Conservation (phyloP, 64 coral and sea anemone species). For the Stylophora pistillata region DNA sequence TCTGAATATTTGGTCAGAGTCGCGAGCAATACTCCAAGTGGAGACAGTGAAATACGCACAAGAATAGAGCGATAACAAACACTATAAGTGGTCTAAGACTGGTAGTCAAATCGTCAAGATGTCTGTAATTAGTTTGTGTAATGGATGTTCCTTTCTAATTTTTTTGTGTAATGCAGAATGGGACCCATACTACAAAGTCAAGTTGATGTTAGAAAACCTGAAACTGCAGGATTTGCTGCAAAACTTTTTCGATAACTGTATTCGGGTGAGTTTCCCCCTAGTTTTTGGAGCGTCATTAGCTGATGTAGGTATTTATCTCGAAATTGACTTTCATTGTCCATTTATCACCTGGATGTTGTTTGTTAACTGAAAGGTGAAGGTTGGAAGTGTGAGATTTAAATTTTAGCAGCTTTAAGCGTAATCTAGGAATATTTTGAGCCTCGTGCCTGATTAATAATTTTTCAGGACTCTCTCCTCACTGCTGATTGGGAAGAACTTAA, state of each 20-base stretch:
- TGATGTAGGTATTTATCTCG: background rate
- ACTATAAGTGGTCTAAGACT: too few relatives aligned
- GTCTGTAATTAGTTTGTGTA: background rate
- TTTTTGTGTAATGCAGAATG: constrained; percentile 39
- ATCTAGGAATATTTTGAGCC: too few relatives aligned
- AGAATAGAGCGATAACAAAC: too few relatives aligned
- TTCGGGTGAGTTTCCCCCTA: constrained; percentile 57
- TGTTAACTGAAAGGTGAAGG: background rate
- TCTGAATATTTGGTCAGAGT: too few relatives aligned
- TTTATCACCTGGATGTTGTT: background rate
- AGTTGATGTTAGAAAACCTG: constrained; percentile 68
- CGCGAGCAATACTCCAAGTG: too few relatives aligned
- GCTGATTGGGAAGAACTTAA: constrained; percentile 77
- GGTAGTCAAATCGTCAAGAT: too few relatives aligned
- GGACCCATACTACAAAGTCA: constrained; percentile 75
- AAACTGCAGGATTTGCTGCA: constrained; percentile 71
- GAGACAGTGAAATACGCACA: too few relatives aligned
- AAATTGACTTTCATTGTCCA: background rate
- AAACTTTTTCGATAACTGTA: constrained; percentile 89
- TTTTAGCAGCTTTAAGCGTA: too few relatives aligned
- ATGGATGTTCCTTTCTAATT: background rate
- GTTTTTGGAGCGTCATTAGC: background rate
- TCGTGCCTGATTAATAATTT: too few relatives aligned
- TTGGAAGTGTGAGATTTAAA: too few relatives aligned
- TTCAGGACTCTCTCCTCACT: constrained; percentile 78